phyloP scores from a whole-genome alignment of 2,888 invertebrate genomes.

The Piscicola geometra region DNA sequence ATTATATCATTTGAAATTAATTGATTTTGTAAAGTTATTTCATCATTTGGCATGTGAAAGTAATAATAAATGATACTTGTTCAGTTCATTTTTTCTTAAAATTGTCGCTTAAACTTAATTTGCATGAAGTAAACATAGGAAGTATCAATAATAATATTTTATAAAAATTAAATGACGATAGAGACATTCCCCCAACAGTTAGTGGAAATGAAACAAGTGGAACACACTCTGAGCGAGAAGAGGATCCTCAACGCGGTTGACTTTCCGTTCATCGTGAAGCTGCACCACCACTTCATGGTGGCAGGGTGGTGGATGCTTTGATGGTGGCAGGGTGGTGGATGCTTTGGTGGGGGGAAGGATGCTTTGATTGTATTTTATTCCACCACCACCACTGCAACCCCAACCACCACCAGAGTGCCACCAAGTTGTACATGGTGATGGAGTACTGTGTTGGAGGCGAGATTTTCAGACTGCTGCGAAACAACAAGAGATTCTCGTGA shows the following conservation, averaged over 20 bases:
- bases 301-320: not conserved
- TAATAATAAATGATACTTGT: too few species aligned
- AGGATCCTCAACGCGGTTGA: constrained; percentile 26
- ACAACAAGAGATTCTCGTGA: constrained; percentile 82
- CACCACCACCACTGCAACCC: constrained; percentile 15
- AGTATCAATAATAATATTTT: too few species aligned
- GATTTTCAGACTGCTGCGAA: constrained; percentile 98
- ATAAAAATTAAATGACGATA: too few species aligned
- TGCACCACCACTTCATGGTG: constrained; percentile 17
- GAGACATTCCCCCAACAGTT: too few species aligned
- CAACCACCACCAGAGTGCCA: constrained; percentile 17
- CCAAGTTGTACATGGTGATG: constrained; percentile 63
- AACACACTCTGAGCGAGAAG: constrained; percentile 28
- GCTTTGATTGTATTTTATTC: not conserved
- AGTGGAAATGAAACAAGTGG: constrained; percentile 22
- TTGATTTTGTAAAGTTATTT: too few species aligned
- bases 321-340: not conserved
- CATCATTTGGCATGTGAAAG: too few species aligned
- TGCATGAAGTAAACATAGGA: too few species aligned
- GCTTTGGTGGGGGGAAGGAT: not conserved
- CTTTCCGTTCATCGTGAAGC: constrained; percentile 29
- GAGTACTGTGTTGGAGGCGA: constrained; percentile 99
- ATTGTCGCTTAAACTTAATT: too few species aligned
- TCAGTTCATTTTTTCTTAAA: too few species aligned
- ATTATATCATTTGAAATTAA: too few species aligned